A percentile compares a stretch with the other conserved stretches of the same genome.
phyloP scores from a whole-genome alignment of 2,113 vertebrate species.

The Macquaria australasica region DNA sequence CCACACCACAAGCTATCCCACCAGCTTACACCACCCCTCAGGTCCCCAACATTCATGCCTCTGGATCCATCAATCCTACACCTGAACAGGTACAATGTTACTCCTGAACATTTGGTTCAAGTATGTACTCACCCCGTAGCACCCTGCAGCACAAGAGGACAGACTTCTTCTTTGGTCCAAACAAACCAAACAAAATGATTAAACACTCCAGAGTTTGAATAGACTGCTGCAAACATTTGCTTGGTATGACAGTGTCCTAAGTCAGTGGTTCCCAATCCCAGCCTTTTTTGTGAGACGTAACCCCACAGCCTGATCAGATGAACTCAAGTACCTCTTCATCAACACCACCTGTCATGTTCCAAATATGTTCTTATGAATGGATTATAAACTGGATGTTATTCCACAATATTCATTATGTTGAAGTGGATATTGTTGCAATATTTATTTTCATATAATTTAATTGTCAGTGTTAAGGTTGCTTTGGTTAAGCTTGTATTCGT shows the following conservation, averaged over 20 bases:
- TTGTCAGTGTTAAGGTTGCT: not conserved
- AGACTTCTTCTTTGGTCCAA: not conserved
- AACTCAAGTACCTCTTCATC: not conserved
- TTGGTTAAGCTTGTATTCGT: not conserved
- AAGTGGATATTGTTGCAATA: not conserved
- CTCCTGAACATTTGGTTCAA: not conserved
- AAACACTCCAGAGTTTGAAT: not conserved
- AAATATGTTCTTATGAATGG: not conserved
- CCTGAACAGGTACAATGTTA: slow-evolving; percentile 91
- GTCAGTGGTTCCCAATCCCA: not conserved
- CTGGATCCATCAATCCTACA: slow-evolving; percentile 92
- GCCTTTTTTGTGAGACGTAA: not conserved
- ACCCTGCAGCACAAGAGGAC: not conserved
- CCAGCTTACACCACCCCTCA: slow-evolving; percentile 80
- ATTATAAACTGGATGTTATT: not conserved
- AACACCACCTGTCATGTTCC: not conserved
- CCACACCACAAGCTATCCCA: slow-evolving; percentile 82
- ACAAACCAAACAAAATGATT: no score
- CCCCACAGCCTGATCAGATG: not conserved
- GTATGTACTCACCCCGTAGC: not conserved
- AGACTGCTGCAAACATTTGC: not conserved
- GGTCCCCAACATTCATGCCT: slow-evolving; percentile 85
- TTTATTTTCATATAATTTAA: not conserved
- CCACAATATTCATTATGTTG: not conserved
- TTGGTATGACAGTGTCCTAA: not conserved